Percentiles rank a stretch among this genome's conserved stretches.
Evolutionary conservation across 2,888 invertebrate species (phyloP).

Genomic region (Imbricaverruca yamaguchii): DNA sequence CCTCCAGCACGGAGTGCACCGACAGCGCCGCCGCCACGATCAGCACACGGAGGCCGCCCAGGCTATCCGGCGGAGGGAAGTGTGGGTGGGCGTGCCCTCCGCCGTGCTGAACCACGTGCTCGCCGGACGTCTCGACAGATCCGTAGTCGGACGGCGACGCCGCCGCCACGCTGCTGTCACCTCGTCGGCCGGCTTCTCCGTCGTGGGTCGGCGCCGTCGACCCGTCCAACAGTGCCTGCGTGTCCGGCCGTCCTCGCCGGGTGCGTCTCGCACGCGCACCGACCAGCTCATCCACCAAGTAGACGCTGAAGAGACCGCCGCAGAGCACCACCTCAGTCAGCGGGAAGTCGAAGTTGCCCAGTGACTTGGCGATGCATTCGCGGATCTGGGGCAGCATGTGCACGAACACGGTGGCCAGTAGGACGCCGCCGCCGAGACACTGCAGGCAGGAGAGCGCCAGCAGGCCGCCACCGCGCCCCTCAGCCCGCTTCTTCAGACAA

Average conservation of each 20-base stretch:
- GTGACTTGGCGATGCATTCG: neutral
- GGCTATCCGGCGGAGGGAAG: neutral
- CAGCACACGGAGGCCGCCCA: neutral
- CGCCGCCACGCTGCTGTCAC: neutral
- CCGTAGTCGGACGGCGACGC: neutral
- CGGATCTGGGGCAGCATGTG: constrained; percentile 9
- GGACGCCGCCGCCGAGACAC: neutral
- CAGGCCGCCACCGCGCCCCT: neutral
- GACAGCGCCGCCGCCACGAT: constrained; percentile 66
- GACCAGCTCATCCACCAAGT: constrained; percentile 46
- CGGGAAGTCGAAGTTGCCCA: constrained; percentile 36
- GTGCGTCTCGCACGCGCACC: too few relatives aligned
- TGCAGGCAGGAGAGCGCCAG: neutral
- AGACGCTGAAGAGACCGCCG: constrained; percentile 50
- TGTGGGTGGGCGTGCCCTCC: neutral
- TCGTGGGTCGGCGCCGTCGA: too few relatives aligned
- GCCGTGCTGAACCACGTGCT: too few relatives aligned
- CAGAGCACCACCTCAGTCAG: constrained; percentile 49
- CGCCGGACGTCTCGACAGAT: neutral
- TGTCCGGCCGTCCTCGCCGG: too few relatives aligned
- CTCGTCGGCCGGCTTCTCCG: neutral
- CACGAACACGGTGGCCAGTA: neutral
- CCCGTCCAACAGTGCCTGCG: too few relatives aligned
- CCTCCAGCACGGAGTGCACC: constrained; percentile 79
- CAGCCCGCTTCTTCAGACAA: neutral